Evolutionary conservation across 2,113 vertebrate genomes (phyloP).

Genomic region (Poeciliopsis occidentalis): DNA sequence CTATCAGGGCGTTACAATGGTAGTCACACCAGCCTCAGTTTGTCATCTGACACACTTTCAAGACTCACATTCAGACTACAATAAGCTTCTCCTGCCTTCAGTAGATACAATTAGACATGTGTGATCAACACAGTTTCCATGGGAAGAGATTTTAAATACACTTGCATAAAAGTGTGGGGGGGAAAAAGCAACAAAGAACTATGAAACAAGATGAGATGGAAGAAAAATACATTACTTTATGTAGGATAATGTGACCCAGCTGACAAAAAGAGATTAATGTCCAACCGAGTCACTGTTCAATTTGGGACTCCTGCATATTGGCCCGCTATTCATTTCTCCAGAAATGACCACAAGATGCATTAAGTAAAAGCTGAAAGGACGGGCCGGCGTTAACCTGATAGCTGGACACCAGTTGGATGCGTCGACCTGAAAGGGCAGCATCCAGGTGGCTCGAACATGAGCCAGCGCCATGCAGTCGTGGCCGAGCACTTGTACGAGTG

Average conservation of each 20-base stretch:
- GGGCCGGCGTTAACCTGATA: conserved; percentile 69
- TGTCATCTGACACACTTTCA: not conserved
- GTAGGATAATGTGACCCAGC: not conserved
- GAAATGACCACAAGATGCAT: conserved; percentile 79
- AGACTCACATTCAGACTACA: not conserved
- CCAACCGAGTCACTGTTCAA: conserved; percentile 20
- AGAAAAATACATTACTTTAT: not conserved
- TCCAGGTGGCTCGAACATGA: conserved; percentile 61
- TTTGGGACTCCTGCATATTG: conserved; percentile 14
- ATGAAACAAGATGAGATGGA: not conserved
- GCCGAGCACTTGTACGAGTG: conserved; percentile 10
- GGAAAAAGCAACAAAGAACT: not conserved
- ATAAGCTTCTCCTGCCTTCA: not conserved
- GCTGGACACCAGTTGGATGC: conserved; percentile 49
- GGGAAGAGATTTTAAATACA: not conserved
- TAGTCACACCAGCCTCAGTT: no score
- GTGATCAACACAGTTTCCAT: not conserved
- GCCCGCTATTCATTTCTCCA: conserved; percentile 53
- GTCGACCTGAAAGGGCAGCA: conserved; percentile 44
- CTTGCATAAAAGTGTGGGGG: not conserved
- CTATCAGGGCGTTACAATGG: no score
- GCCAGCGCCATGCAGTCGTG: conserved; percentile 35
- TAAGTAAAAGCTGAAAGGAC: conserved; percentile 72
- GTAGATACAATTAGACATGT: not conserved
- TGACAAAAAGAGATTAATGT: conserved; percentile 32